Evolutionary conservation across 2,797 vertebrate genomes (phyloP), one percentile per base, ranked within the genome.

Genomic region (Siniperca obscura): DNA sequence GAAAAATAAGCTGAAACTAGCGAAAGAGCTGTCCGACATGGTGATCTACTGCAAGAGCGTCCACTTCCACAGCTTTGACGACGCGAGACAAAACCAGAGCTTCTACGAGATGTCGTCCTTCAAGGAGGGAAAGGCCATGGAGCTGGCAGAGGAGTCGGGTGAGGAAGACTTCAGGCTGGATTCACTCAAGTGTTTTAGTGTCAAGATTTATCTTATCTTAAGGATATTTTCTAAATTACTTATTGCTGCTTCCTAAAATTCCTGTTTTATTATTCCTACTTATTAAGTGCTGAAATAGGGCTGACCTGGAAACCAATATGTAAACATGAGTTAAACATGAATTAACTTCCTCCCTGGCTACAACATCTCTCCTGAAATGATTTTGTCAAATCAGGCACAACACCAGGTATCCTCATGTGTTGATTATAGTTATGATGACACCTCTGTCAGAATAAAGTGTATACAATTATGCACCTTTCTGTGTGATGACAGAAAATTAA

Each of bases 91-190:
- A 8, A 93, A 95, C 7, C 95, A 93, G 86, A 93, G 96, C 74
- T 99, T 97, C 93, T 97, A 98, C 0, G 98, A 99, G 94, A 99
- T 99, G 96, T 96, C 95, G 0, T 99, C 98, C 0, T 97, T 99
- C 88, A 96, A 96, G 0, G 98, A 99, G 91, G 92, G 95, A 78
- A 97, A 97, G 42, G 97, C 96, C 74, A 36, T 96, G 69, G 95
- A 92, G 22, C 92, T 99, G 90, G 96, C 96, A 4, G 95, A 96
- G 70, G 97, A 97, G 34, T 96, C 95, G 0, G 97, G 98, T 99
- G 88, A 91, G 87, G 61, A 80, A 25, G 21, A 46, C 4, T 1
- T 1, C 0, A 2, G 25, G 10, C 27, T 25, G 14, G 14, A 64
- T 70, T 61, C 42, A 61, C 19, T 17, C 0, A 0, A 16, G 46